A percentile compares a stretch with the other conserved stretches of the same genome.
phyloP scores from a whole-genome alignment of 2,888 invertebrate species.

The Melieria omissa region DNA sequence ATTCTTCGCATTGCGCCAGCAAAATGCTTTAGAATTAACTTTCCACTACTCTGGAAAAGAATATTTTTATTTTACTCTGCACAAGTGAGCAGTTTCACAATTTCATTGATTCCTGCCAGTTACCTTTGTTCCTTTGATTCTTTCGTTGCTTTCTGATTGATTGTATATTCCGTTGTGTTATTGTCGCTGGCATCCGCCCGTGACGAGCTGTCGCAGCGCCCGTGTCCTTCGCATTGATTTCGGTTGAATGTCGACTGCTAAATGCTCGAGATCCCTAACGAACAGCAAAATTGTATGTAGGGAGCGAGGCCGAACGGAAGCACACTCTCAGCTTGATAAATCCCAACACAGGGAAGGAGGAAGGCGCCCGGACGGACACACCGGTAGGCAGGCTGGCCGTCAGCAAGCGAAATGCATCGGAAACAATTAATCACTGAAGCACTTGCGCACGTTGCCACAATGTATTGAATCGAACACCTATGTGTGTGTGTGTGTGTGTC shows the following conservation, averaged over 20 bases:
- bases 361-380: background rate
- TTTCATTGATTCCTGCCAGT: too few species aligned
- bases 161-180: background rate
- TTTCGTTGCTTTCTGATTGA: slow-evolving; percentile 5
- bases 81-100: too few species aligned
- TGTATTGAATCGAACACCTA: slow-evolving; percentile 23
- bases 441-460: slow-evolving; percentile 13
- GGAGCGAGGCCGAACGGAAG: background rate
- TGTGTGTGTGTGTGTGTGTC: slow-evolving; percentile 7
- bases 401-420: slow-evolving; percentile 26
- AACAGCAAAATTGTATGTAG: background rate
- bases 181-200: background rate
- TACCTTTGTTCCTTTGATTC: slow-evolving; percentile 43
- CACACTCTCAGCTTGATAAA: background rate
- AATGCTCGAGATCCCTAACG: background rate
- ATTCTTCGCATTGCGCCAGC: too few species aligned
- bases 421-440: slow-evolving; percentile 33
- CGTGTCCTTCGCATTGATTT: background rate
- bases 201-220: background rate
- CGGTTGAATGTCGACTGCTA: background rate
- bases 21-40: too few species aligned
- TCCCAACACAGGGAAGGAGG: background rate
- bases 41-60: too few species aligned
- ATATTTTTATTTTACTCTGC: too few species aligned
- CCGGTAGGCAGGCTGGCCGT: background rate